Base-by-base conservation (phyloP, 2,113 vertebrate genomes). In the Brachyistius frenatus region DNA sequence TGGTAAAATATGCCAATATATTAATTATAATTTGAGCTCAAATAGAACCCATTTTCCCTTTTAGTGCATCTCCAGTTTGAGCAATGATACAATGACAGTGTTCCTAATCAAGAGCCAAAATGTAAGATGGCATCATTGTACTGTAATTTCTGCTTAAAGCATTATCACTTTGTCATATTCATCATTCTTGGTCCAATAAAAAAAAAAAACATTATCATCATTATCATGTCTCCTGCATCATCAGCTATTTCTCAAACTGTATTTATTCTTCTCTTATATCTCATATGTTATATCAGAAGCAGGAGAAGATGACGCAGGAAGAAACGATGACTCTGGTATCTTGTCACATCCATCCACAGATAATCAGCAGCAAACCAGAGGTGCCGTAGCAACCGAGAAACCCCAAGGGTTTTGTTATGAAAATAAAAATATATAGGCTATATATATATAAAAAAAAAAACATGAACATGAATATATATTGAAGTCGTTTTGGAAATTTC, bases 161-260 rank as follows among this genome's bases (percentile, higher is more conserved):
- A 69, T 61, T 71, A 58, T 36, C 36, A n/a, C 7, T 52, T 70
- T 64, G 57, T 66, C 68, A 63, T 55, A 41, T 69, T 84, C 30
- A 60, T 7, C 30, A 63, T 30, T 55, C 35, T 41, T 58, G 69
- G 73, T 72, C 37, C 11, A 62, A 41, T 23, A 57, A 47, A 53
- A 85, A 68, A 85, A 68, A 11, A 3, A 7, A 46, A 9, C 44
- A 46, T 7, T 11, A 23, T 33, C n/a, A 9, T 63, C 54, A n/a
- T 58, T 36, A 54, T 70, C 44, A 52, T 67, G 62, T 33, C 33
- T 69, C 15, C 7, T 62, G 53, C 58, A 58, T 78, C 56, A 80
- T 77, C 69, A 55, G 0, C 61, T 71, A 9, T 73, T 71, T 82
- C 69, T 62, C 70, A 78, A 87, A 86, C 84, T 88, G 82, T 9